Evolutionary conservation across 2,113 vertebrate genomes (phyloP).

Genomic region (Carassius carassius): DNA sequence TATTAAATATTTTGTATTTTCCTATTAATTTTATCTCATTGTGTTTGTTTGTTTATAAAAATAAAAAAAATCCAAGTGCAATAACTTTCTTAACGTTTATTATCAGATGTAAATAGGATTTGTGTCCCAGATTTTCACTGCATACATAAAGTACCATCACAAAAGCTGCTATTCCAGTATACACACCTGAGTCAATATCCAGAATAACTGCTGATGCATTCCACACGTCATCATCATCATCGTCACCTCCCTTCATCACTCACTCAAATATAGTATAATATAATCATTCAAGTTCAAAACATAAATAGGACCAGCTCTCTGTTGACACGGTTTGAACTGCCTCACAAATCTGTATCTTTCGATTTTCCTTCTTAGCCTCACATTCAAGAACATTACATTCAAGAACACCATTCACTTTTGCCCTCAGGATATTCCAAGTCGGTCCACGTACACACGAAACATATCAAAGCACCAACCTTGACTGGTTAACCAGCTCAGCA

Average conservation of each 20-base stretch:
- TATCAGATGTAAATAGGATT: neutral
- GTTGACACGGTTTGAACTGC: neutral
- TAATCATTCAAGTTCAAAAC: too few species aligned
- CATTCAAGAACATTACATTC: conserved; percentile 27
- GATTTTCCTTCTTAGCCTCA: neutral
- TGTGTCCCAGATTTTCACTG: too few species aligned
- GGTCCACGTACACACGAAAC: neutral
- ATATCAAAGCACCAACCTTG: conserved; percentile 52
- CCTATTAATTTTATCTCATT: too few species aligned
- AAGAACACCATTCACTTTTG: conserved; percentile 13
- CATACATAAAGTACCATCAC: too few species aligned
- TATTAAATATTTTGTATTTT: too few species aligned
- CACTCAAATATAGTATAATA: conserved; percentile 29
- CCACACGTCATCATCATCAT: conserved; percentile 67
- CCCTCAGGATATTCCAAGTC: neutral
- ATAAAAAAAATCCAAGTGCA: neutral
- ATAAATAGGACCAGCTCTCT: too few species aligned
- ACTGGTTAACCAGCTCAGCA: conserved; percentile 50
- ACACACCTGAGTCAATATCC: conserved; percentile 79
- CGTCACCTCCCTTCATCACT: conserved; percentile 53
- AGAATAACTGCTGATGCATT: conserved; percentile 73
- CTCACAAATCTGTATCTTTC: neutral
- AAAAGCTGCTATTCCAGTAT: neutral
- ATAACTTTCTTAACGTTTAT: too few species aligned
- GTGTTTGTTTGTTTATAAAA: too few species aligned